phyloP scores from a whole-genome alignment of 1,140 invertebrate genomes.

The Diorhabda carinulata region DNA sequence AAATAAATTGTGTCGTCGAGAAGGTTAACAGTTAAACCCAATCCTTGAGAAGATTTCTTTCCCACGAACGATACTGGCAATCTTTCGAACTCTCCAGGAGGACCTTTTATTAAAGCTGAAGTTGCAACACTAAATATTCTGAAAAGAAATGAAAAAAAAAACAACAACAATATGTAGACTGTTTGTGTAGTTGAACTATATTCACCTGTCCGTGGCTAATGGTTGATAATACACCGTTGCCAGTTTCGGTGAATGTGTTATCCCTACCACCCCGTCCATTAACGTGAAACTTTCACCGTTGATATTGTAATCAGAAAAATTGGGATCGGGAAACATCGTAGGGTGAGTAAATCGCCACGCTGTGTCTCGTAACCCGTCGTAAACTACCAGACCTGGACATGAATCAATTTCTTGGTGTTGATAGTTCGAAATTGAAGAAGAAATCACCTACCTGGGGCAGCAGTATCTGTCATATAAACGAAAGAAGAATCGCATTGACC shows the following conservation, averaged over 20 bases:
- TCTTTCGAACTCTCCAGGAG: slow-evolving; percentile 61
- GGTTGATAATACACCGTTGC: slow-evolving; percentile 74
- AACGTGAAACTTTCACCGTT: slow-evolving; percentile 63
- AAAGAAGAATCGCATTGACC: slow-evolving; percentile 69
- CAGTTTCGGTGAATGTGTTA: slow-evolving; percentile 66
- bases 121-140: slow-evolving; percentile 72
- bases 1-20: slow-evolving; percentile 68
- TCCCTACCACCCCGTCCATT: slow-evolving; percentile 74
- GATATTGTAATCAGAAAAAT: slow-evolving; percentile 65
- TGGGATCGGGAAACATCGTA: slow-evolving; percentile 76
- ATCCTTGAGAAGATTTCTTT: slow-evolving; percentile 75
- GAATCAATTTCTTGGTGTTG: not conserved
- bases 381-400: slow-evolving; percentile 63
- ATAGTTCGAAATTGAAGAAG: too few relatives aligned
- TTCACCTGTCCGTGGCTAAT: slow-evolving; percentile 69
- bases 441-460: slow-evolving; percentile 59
- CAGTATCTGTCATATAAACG: slow-evolving; percentile 74
- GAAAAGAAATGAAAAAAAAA: slow-evolving; percentile 18
- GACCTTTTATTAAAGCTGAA: slow-evolving; percentile 64
- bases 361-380: slow-evolving; percentile 64
- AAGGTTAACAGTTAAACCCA: slow-evolving; percentile 65
- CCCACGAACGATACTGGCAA: slow-evolving; percentile 71
- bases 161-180: not conserved
- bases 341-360: slow-evolving; percentile 74
- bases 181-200: not conserved